Base-by-base conservation (phyloP, 1,140 invertebrate species). In the Helicoverpa armigera region DNA sequence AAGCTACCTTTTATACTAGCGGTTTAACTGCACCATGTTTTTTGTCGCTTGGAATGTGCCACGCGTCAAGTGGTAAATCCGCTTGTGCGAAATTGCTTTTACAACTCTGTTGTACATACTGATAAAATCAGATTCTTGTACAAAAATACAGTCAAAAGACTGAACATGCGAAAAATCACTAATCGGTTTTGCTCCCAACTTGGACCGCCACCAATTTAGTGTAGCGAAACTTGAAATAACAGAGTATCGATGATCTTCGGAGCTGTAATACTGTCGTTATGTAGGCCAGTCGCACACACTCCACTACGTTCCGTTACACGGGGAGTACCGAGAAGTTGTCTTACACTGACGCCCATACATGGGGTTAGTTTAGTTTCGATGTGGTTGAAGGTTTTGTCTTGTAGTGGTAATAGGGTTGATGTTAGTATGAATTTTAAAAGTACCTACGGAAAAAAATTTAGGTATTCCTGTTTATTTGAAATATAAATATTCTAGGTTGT, bases 211-310 rank as follows among this genome's bases (percentile, higher is more conserved):
- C n/a, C 73, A 75, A 75, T 48, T 75, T 75, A 13, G 35, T 50
- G 9, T 14, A 14, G 56, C 48, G 54, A 75, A 75, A 74, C 53
- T 61, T 75, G 73, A 75, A 75, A 61, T 75, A 75, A 54, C 35
- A 75, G 35, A 18, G 73, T 61, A 75, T 75, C 73, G 73, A 75
- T 75, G 73, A 75, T 75, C 73, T 75, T 61, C 31, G 16, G 29
- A 53, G 73, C 43, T 61, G 73, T 75, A 74, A 74, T 75, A 73
- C 70, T 54, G 73, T 23, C 56, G 23, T 51, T 74, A 74, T 60
- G 35, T 74, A 74, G 56, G 70, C 23, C 51, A 56, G 43, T 35
- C 61, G 14, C 43, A 65, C 61, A 3, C 31, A 31, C 12, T 31
- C 14, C 16, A 58, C 29, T 31, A 12, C 65, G 48, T 18, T 23